Evolutionary conservation across 2,113 vertebrate genomes (phyloP), one percentile per base, ranked within the genome.

Genomic region (Cairina moschata): DNA sequence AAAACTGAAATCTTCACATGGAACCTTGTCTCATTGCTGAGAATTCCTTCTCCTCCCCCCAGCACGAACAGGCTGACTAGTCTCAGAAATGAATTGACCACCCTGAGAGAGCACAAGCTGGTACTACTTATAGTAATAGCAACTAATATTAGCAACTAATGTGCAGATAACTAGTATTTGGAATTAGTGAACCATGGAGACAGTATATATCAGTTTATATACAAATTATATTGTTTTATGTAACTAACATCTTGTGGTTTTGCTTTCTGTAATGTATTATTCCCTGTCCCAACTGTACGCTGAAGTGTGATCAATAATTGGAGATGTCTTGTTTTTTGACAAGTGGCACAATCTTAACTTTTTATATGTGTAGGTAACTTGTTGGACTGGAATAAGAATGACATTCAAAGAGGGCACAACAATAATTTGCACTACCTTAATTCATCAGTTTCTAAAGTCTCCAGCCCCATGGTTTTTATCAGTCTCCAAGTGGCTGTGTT

Each of bases 91-190:
- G 86, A 96, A 96, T 63, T 80, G 96, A 97, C 95, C 94, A 94
- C 86, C 94, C 78, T 95, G 96, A 97, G 87, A 96, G 86, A 96
- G 93, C 93, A 83, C 94, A 94, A 90, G 96, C 72, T 97, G 96
- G 96, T 97, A 90, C 73, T 95, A 95, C 96, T 95, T 95, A 83
- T 98, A 94, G 93, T 95, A 94, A 97, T 97, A 97, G 97, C 46
- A 48, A 48, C 46, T 48, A 48, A 96, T 97, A 96, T 97, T 98
- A 98, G 97, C 97, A 97, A 97, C 96, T 97, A 97, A 97, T 78
- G 87, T 97, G 92, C 96, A 97, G 92, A 95, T 96, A 98, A 98
- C 91, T 96, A 97, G 97, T 96, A 96, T 96, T 97, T 97, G 97
- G 97, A 97, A 96, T 97, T 97, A 96, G 96, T 97, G 96, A 97